Evolutionary conservation across 1,140 invertebrate species (phyloP).

Genomic region (Pogonus chalceus): DNA sequence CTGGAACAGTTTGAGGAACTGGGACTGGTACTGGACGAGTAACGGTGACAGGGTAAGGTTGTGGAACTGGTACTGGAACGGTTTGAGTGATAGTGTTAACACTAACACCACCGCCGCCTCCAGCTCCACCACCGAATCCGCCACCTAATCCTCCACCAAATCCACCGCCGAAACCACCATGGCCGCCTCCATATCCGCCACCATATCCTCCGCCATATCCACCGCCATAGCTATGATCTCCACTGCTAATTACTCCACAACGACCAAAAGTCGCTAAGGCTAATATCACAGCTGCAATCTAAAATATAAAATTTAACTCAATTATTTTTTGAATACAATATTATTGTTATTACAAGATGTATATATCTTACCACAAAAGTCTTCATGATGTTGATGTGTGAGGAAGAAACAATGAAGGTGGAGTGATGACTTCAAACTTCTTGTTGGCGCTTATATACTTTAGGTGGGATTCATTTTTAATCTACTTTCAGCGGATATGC

Average conservation of each 20-base stretch:
- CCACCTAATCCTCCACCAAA: constrained; percentile 12
- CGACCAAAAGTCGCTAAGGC: constrained; percentile 12
- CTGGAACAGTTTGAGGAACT: constrained; percentile 32
- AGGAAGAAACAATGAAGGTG: neutral
- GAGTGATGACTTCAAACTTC: too few relatives aligned
- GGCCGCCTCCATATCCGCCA: neutral
- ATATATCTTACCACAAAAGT: neutral
- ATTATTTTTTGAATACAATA: neutral
- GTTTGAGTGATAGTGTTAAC: constrained; percentile 18
- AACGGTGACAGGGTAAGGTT: neutral
- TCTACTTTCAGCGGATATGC: too few relatives aligned
- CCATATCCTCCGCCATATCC: neutral
- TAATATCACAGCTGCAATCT: constrained; percentile 11
- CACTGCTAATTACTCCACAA: constrained; percentile 9
- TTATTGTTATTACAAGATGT: neutral
- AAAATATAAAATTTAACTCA: neutral
- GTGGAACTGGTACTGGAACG: constrained; percentile 9
- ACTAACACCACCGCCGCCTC: constrained; percentile 17
- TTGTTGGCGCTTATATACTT: too few relatives aligned
- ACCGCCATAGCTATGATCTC: neutral
- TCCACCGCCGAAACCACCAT: constrained; percentile 16
- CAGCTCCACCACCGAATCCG: constrained; percentile 16
- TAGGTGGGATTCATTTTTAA: too few relatives aligned
- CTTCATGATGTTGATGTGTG: neutral
- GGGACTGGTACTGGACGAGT: constrained; percentile 14